Evolutionary conservation across 2,113 vertebrate genomes (phyloP), one percentile per base, ranked within the genome.

Genomic region (Eudyptes chrysolophus): DNA sequence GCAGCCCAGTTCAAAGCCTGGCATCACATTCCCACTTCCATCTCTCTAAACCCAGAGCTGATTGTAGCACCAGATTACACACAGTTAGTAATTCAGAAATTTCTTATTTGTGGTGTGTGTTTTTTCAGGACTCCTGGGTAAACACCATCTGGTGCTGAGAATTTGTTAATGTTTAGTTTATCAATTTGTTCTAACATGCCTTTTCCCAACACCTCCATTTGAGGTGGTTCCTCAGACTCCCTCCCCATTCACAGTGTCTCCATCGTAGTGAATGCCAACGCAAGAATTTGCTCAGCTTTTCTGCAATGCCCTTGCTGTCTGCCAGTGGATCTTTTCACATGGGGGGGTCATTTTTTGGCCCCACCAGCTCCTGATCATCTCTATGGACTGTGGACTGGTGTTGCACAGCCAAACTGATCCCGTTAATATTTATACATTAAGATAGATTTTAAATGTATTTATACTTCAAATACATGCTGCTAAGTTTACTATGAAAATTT

Each of bases 81-180:
- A 72, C 16, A 82, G 80, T 78, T 87, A 87, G 89, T 77, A 83
- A 92, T 94, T 95, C 90, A 97, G 84, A 97, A 96, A 97, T 94
- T 80, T 88, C 90, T 97, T 97, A 93, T 92, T 97, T 94, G 78
- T 88, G 78, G 40, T 65, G 92, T 78, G 61, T 72, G 74, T 52
- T 92, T 95, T 93, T 70, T 83, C 87, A 94, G 70, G 90, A 90
- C 94, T 95, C 78, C 61, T 54, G 82, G 49, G 90, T 96, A 97
- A 97, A 96, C 84, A 97, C 87, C 92, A 97, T 96, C 94, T 97
- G 94, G 84, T 77, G 54, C 75, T 80, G 62, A 88, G 92, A 85
- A 96, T 93, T 94, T 95, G 70, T 83, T 87, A 94, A 94, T 90
- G 90, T 90, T 97, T 88, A 69, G 70, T 85, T 95, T 92, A 95